Percentiles rank a stretch among this genome's conserved stretches.
Evolutionary conservation across 1,140 invertebrate species (phyloP).

Genomic region (Pseudomyrmex sp.): DNA sequence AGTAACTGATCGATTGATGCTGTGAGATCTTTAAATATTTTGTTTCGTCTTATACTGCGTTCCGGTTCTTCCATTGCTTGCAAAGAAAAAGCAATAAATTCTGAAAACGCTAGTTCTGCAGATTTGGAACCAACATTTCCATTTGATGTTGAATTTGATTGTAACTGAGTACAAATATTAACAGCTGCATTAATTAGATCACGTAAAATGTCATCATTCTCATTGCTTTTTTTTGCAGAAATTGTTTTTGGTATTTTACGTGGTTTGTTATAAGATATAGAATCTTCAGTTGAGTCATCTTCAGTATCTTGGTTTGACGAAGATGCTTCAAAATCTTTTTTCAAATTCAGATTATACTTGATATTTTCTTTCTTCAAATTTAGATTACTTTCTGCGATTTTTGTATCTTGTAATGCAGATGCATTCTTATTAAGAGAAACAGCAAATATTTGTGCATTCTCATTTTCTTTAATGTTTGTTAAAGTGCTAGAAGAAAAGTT

Average conservation of each 20-base stretch:
- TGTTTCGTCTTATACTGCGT: conserved; percentile 27
- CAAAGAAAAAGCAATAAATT: conserved; percentile 10
- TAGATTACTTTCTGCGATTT: neutral
- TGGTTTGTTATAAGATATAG: neutral
- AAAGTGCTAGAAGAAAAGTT: neutral
- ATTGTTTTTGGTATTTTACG: neutral
- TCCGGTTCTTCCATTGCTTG: conserved; percentile 18
- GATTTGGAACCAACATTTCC: neutral
- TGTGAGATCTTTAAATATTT: conserved; percentile 13
- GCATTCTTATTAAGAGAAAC: neutral
- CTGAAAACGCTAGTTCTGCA: conserved; percentile 1
- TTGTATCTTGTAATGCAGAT: neutral
- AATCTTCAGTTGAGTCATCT: neutral
- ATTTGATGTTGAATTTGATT: conserved; percentile 1
- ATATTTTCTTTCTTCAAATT: too few species aligned
- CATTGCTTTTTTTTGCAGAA: neutral
- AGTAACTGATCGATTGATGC: neutral
- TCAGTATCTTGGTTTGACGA: neutral
- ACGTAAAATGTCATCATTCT: neutral
- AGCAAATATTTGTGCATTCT: neutral
- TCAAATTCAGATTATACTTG: neutral
- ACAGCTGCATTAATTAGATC: conserved; percentile 2
- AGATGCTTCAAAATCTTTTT: neutral
- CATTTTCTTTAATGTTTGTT: neutral
- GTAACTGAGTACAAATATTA: neutral